Evolutionary conservation across 2,113 vertebrate genomes (phyloP).

Genomic region (Menidia beryllina): DNA sequence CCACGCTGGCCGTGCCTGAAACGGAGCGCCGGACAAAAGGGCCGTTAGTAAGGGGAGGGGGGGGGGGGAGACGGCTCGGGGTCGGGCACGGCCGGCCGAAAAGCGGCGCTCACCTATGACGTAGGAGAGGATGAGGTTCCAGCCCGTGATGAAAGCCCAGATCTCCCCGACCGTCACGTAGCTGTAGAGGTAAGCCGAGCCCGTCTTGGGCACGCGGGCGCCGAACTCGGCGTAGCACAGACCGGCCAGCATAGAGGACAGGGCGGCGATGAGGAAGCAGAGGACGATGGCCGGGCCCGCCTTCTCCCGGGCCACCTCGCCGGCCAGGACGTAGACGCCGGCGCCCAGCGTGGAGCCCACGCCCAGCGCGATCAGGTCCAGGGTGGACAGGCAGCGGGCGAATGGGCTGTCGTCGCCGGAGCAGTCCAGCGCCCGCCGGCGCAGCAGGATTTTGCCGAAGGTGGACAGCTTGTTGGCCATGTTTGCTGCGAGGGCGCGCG

Average conservation of each 20-base stretch:
- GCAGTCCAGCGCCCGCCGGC: slow-evolving; percentile 85
- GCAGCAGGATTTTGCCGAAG: slow-evolving; percentile 87
- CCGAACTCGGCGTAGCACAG: slow-evolving; percentile 97
- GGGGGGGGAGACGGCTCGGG: too few species aligned
- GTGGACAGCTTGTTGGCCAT: slow-evolving; percentile 81
- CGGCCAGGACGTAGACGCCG: slow-evolving; percentile 92
- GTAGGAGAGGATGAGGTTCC: slow-evolving; percentile 98
- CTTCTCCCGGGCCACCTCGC: slow-evolving; percentile 91
- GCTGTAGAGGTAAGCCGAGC: slow-evolving; percentile 97
- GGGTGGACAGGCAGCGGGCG: slow-evolving; percentile 90
- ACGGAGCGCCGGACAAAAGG: too few species aligned
- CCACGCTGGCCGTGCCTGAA: slow-evolving; percentile 92
- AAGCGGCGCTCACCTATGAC: slow-evolving; percentile 93
- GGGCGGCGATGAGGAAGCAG: slow-evolving; percentile 92
- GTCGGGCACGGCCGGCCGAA: too few species aligned
- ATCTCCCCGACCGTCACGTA: slow-evolving; percentile 97
- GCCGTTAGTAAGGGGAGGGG: too few species aligned
- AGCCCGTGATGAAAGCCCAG: slow-evolving; percentile 96
- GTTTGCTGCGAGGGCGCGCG: slow-evolving; percentile 56
- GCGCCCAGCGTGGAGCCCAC: slow-evolving; percentile 95
- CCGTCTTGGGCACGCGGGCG: slow-evolving; percentile 92
- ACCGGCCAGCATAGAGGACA: slow-evolving; percentile 94
- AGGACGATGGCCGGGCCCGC: slow-evolving; percentile 93
- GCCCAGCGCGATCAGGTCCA: slow-evolving; percentile 93
- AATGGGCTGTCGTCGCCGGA: slow-evolving; percentile 85